phyloP scores from a whole-genome alignment of 2,888 invertebrate species.

The Agrochola lota region DNA sequence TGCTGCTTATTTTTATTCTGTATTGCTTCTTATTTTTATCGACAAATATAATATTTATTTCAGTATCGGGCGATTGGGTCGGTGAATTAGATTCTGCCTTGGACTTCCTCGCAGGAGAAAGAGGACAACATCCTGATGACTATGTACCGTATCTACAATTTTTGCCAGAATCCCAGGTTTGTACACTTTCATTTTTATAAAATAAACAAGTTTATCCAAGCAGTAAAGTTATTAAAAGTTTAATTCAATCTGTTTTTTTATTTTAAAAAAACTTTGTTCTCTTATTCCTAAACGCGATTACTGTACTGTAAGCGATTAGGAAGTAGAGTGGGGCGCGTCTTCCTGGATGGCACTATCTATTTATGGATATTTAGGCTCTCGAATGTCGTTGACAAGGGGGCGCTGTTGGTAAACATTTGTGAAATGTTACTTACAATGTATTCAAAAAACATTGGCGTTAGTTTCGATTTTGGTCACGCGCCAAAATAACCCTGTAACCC shows the following conservation, averaged over 20 bases:
- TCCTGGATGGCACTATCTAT: no score
- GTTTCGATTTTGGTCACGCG: not conserved
- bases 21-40: not conserved
- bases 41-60: slow-evolving; percentile 41
- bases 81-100: slow-evolving; percentile 94
- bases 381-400: not conserved
- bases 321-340: no score
- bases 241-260: not conserved
- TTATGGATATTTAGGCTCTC: no score
- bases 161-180: slow-evolving; percentile 92
- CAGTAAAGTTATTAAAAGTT: not conserved
- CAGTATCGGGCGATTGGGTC: slow-evolving; percentile 93
- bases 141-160: slow-evolving; percentile 97
- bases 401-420: not conserved
- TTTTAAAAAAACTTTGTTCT: not conserved
- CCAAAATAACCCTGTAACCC: not conserved
- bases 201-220: not conserved
- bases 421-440: not conserved
- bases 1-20: not conserved
- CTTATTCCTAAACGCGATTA: no score
- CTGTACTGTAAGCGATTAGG: no score
- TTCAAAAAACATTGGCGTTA: not conserved
- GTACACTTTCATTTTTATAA: not conserved
- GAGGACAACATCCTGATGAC: slow-evolving; percentile 95
- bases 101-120: slow-evolving; percentile 95